phyloP scores from a whole-genome alignment of 2,113 vertebrate genomes.

The Cathartes aura region DNA sequence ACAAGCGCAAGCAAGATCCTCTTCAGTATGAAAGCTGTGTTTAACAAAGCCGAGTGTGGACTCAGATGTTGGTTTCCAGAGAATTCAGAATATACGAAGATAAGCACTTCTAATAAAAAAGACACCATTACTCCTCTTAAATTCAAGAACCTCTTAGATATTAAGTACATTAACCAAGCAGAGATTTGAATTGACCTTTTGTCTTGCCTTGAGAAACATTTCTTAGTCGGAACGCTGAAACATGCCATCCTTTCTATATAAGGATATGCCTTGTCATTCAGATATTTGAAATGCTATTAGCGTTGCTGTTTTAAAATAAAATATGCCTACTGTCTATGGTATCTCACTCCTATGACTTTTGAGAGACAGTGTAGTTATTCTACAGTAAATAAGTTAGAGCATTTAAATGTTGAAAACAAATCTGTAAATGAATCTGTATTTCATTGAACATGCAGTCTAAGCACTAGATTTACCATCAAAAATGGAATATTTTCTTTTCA shows the following conservation, averaged over 20 bases:
- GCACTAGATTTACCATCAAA: background rate
- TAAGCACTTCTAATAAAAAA: background rate
- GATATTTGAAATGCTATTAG: background rate
- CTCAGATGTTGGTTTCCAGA: background rate
- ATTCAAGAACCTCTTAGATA: background rate
- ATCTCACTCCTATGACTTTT: background rate
- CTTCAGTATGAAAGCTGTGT: background rate
- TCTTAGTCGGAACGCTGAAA: background rate
- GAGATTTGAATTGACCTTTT: background rate
- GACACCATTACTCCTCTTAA: background rate
- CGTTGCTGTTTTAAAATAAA: background rate
- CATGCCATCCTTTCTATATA: background rate
- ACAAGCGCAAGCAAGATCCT: background rate
- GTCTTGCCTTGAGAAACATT: background rate
- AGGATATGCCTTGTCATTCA: background rate
- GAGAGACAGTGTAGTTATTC: background rate
- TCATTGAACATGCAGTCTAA: background rate
- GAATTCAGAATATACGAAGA: background rate
- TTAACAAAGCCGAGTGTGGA: background rate
- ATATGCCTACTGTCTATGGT: background rate
- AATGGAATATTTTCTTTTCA: constrained; percentile 54
- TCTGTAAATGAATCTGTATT: background rate
- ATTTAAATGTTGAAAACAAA: background rate
- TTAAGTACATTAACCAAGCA: background rate
- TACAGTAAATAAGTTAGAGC: background rate